phyloP scores from a whole-genome alignment of 1,140 invertebrate species.

The Varroa destructor region DNA sequence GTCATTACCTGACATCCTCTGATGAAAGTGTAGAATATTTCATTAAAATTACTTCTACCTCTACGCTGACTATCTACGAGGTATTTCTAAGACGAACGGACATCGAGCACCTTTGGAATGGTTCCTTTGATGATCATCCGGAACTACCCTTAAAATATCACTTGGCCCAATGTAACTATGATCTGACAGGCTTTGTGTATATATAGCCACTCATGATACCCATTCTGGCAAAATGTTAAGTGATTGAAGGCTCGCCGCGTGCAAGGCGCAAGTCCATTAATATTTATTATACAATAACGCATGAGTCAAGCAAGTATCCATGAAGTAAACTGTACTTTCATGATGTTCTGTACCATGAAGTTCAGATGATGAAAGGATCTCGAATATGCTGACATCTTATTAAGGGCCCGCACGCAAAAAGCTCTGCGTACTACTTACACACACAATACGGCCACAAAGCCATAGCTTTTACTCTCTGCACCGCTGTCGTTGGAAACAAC shows the following conservation, averaged over 20 bases:
- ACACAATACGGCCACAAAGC: no score
- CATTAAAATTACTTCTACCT: not conserved
- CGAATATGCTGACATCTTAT: not conserved
- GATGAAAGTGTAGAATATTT: not conserved
- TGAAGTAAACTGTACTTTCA: not conserved
- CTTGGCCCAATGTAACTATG: not conserved
- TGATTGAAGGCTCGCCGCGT: not conserved
- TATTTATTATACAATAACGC: not conserved
- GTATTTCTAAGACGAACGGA: not conserved
- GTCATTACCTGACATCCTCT: no score
- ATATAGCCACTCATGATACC: not conserved
- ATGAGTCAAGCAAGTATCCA: not conserved
- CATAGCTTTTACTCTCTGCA: no score
- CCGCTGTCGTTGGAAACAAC: no score
- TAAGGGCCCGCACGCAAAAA: no score
- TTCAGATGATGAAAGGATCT: not conserved
- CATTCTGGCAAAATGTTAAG: not conserved
- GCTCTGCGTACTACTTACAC: no score
- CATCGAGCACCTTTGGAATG: not conserved
- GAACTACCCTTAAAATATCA: conserved; percentile 6
- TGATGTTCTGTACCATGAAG: not conserved
- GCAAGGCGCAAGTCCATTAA: not conserved
- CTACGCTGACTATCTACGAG: not conserved
- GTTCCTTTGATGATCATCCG: not conserved
- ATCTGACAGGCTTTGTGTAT: not conserved